Percentiles rank a stretch among this genome's conserved stretches.
phyloP scores from a whole-genome alignment of 1,140 invertebrate species.

The Scylla paramamosain region DNA sequence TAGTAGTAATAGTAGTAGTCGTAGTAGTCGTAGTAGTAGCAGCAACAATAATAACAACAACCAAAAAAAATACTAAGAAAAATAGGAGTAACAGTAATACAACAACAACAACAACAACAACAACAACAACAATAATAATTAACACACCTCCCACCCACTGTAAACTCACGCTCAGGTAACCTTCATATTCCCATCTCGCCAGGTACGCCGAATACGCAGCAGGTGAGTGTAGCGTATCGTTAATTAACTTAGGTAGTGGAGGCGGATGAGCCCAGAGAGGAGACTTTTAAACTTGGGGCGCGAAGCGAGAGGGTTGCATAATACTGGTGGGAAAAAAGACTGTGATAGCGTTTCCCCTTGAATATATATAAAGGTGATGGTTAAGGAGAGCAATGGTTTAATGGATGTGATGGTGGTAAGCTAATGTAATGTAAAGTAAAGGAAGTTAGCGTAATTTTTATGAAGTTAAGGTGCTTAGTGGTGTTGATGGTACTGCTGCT shows the following conservation, averaged over 20 bases:
- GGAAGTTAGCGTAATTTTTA: too few relatives aligned
- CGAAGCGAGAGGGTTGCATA: too few relatives aligned
- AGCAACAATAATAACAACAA: background rate
- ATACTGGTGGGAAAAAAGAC: too few relatives aligned
- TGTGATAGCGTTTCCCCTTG: too few relatives aligned
- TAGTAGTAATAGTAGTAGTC: background rate
- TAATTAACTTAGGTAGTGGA: background rate
- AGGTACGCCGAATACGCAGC: background rate
- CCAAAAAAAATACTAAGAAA: background rate
- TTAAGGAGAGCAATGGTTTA: too few relatives aligned
- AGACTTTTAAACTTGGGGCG: background rate
- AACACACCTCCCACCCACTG: background rate
- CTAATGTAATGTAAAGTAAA: too few relatives aligned
- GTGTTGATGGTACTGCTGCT: background rate
- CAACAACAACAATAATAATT: too few relatives aligned
- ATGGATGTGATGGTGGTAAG: too few relatives aligned
- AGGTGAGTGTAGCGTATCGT: background rate
- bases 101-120: too few relatives aligned
- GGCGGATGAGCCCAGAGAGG: background rate
- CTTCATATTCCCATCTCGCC: background rate
- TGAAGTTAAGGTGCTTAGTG: too few relatives aligned
- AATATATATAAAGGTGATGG: too few relatives aligned
- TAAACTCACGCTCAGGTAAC: background rate
- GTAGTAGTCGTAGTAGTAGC: background rate
- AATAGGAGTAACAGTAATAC: too few relatives aligned